phyloP scores from a whole-genome alignment of 2,797 vertebrate genomes.

The Acropternis orthonyx region DNA sequence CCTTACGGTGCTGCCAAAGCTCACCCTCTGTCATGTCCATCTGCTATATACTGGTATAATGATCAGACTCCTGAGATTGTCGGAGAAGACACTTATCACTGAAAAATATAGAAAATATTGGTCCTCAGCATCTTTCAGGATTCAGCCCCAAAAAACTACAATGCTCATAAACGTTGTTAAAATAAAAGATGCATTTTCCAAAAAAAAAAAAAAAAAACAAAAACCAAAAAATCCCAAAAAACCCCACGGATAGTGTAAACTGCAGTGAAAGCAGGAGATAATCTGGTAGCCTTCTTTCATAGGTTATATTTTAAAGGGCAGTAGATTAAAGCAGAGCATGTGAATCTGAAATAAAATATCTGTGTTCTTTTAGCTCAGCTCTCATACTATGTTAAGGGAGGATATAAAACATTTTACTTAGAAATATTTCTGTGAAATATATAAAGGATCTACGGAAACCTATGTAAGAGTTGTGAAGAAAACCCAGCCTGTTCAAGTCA shows the following conservation, averaged over 20 bases:
- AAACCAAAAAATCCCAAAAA: too few species aligned
- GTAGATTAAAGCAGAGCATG: conserved; percentile 29
- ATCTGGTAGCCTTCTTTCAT: conserved; percentile 14
- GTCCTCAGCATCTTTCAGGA: conserved; percentile 28
- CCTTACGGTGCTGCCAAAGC: conserved; percentile 59
- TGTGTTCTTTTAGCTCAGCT: conserved; percentile 14
- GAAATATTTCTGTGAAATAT: conserved; percentile 49
- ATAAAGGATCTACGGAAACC: conserved; percentile 25
- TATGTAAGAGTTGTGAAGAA: conserved; percentile 29
- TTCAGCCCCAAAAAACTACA: not conserved
- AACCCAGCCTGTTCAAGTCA: not conserved
- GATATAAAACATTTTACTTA: conserved; percentile 29
- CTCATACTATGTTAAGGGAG: conserved; percentile 3
- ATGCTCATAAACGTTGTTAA: not conserved
- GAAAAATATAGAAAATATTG: conserved; percentile 25
- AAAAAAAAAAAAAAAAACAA: not conserved
- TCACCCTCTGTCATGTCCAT: conserved; percentile 69
- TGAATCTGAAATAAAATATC: conserved; percentile 35
- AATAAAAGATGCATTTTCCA: not conserved
- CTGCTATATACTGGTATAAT: conserved; percentile 61
- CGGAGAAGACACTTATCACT: conserved; percentile 39
- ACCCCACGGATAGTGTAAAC: not conserved
- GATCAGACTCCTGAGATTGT: conserved; percentile 41
- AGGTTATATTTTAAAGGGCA: conserved; percentile 39
- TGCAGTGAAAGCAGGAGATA: conserved; percentile 28